Evolutionary conservation across 2,888 invertebrate species (phyloP).

Genomic region (Cremastobaeus sp.): DNA sequence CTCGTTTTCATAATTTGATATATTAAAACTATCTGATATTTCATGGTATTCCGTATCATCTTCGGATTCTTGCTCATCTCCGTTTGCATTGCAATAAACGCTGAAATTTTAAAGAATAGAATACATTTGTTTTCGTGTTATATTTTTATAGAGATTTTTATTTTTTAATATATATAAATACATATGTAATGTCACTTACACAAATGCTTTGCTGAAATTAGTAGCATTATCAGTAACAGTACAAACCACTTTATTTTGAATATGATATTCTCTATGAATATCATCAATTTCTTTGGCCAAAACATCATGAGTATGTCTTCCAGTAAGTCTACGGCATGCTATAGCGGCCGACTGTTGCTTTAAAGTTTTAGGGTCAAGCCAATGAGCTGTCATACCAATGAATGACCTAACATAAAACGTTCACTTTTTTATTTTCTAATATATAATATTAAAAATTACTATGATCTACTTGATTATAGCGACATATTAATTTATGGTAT

Average conservation of each 20-base stretch:
- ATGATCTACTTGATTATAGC: no score
- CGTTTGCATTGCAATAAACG: conserved; percentile 1
- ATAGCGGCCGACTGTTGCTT: conserved; percentile 18
- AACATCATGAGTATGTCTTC: conserved; percentile 16
- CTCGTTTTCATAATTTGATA: conserved; percentile 5
- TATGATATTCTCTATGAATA: conserved; percentile 23
- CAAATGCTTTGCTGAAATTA: conserved; percentile 28
- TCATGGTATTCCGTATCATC: conserved; percentile 11
- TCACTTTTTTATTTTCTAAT: no score
- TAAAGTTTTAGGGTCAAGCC: conserved; percentile 8
- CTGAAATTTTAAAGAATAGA: conserved; percentile 1
- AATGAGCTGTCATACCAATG: conserved; percentile 10
- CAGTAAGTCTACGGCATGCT: conserved; percentile 17
- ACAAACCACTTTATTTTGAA: conserved; percentile 29
- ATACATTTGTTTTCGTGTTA: background rate
- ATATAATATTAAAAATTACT: no score
- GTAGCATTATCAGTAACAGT: conserved; percentile 22
- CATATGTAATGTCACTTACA: no score
- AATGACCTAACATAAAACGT: no score
- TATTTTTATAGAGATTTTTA: background rate
- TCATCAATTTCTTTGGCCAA: conserved; percentile 24
- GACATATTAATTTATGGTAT: no score
- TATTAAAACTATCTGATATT: no score
- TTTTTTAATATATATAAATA: background rate
- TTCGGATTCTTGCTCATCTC: background rate